Evolutionary conservation across 1,140 invertebrate genomes (phyloP).

Genomic region (Drosophila fuyamai): DNA sequence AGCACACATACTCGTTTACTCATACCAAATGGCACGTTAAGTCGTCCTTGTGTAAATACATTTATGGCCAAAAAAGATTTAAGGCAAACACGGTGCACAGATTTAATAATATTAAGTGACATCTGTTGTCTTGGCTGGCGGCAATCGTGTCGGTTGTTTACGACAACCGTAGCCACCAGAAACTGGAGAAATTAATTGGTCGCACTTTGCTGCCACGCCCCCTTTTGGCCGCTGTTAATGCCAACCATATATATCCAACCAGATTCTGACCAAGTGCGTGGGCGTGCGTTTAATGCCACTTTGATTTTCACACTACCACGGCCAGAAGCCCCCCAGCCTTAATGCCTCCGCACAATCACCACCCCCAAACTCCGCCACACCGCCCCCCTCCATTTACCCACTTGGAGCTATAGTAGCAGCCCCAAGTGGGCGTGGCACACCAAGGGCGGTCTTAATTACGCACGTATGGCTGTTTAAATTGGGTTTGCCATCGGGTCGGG

Average conservation of each 20-base stretch:
- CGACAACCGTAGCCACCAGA: constrained; percentile 16
- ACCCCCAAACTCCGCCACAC: background rate
- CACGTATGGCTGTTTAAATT: constrained; percentile 79
- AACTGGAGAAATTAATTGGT: constrained; percentile 34
- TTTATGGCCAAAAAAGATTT: constrained; percentile 31
- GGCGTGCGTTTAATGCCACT: constrained; percentile 59
- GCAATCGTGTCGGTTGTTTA: constrained; percentile 5
- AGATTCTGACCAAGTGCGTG: constrained; percentile 48
- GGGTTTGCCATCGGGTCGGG: constrained; percentile 47
- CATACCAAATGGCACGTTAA: background rate
- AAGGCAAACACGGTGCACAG: constrained; percentile 23
- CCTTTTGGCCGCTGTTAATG: background rate
- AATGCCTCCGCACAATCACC: background rate
- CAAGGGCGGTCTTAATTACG: constrained; percentile 66
- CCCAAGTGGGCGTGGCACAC: constrained; percentile 7
- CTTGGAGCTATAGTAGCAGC: constrained; percentile 1
- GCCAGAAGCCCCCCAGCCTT: background rate
- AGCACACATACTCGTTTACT: background rate
- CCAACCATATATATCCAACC: constrained; percentile 23
- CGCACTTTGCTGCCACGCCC: constrained; percentile 13
- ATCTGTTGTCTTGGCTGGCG: constrained; percentile 29
- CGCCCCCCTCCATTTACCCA: background rate
- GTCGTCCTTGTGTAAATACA: constrained; percentile 52
- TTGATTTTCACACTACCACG: constrained; percentile 49
- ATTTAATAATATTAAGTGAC: constrained; percentile 58